Percentiles rank a stretch among this genome's conserved stretches.
Conservation (phyloP, 2,888 invertebrate species). For the Baronia brevicornis region DNA sequence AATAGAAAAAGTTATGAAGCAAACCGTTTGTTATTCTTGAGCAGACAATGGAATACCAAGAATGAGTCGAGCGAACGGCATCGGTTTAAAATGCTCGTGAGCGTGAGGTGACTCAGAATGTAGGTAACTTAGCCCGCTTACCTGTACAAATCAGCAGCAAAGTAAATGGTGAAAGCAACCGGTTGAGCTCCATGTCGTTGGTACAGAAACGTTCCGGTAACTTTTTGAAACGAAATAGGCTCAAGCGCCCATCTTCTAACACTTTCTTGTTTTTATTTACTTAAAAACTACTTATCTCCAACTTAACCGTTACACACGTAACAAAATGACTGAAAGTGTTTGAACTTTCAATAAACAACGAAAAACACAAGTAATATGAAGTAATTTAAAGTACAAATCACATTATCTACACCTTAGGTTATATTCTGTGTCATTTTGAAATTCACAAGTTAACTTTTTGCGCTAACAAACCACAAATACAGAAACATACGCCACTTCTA, state of each 20-base stretch:
- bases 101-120: conserved; percentile 56
- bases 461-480: conserved; percentile 41
- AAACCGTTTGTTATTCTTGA: too few relatives aligned
- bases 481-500: conserved; percentile 39
- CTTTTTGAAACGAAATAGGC: conserved; percentile 41
- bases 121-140: conserved; percentile 53
- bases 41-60: conserved; percentile 7
- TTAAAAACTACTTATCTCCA: conserved; percentile 43
- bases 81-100: conserved; percentile 22
- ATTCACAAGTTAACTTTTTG: conserved; percentile 52
- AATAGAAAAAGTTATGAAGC: conserved; percentile 1
- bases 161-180: conserved; percentile 65
- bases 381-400: background rate
- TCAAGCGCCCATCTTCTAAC: conserved; percentile 58
- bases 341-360: conserved; percentile 12
- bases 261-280: conserved; percentile 28
- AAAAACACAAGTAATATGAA: conserved; percentile 3
- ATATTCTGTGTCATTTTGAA: conserved; percentile 38
- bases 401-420: conserved; percentile 15
- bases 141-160: conserved; percentile 68
- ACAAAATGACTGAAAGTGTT: conserved; percentile 23
- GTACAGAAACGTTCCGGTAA: conserved; percentile 54
- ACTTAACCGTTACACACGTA: conserved; percentile 49
- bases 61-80: conserved; percentile 7
- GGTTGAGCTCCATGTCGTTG: conserved; percentile 54